These are phyloP conservation scores for Drepanosiphum platanoidis DNA, from an alignment of 2,888 invertebrate genomes.

Conservation along the genomic window DNA sequence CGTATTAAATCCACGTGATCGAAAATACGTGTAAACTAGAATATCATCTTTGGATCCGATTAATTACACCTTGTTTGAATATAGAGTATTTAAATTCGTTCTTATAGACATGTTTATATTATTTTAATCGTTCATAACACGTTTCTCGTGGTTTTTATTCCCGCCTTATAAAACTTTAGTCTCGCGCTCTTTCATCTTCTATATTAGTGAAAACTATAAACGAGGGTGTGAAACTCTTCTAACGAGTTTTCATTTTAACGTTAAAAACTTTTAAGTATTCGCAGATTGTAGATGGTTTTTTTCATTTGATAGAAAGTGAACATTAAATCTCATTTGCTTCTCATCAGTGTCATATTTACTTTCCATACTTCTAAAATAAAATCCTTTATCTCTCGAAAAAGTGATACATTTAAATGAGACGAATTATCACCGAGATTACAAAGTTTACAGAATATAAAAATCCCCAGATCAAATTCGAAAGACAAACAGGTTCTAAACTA, in stretches of 20 bases:
- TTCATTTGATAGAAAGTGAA: constrained; percentile 1
- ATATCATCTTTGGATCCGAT: no score
- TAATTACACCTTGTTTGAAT: no score
- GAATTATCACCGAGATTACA: background rate
- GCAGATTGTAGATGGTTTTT: background rate
- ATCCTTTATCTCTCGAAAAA: background rate
- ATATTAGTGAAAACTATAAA: background rate
- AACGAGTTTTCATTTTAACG: constrained; percentile 29
- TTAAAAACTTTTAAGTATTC: background rate
- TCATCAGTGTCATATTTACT: constrained; percentile 27
- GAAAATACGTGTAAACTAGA: no score
- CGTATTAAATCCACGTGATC: no score
- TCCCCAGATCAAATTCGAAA: no score
- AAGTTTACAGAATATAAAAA: no score
- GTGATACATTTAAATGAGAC: background rate
- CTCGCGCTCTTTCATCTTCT: background rate
- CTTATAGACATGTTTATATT: no score
- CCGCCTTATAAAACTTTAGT: background rate
- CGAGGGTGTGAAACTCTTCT: background rate
- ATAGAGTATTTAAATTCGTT: no score
- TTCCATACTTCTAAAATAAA: constrained; percentile 11
- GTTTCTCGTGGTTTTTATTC: no score
- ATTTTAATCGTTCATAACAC: no score
- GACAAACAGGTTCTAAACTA: no score
- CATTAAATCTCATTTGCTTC: background rate